Conservation (phyloP, 1,140 invertebrate genomes). For the Pseudachorutes palmiensis region DNA sequence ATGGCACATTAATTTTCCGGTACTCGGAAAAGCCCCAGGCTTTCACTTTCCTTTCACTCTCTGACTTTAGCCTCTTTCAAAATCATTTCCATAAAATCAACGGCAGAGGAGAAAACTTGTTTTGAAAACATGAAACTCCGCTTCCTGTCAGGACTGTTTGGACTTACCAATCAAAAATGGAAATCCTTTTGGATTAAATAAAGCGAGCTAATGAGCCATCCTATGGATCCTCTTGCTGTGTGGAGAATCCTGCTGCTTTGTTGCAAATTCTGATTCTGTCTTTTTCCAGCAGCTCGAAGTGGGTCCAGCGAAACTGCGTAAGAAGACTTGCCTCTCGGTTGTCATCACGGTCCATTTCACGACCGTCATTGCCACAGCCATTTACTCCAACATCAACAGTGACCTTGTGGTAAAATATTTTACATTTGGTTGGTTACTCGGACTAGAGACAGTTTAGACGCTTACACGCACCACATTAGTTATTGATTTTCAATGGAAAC, state of each 20-base stretch:
- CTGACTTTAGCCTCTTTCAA: neutral
- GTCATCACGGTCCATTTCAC: constrained; percentile 53
- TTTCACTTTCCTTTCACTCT: neutral
- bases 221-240: too few species aligned
- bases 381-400: constrained; percentile 48
- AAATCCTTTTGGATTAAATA: too few species aligned
- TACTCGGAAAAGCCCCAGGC: neutral
- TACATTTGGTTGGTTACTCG: neutral
- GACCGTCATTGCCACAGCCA: constrained; percentile 48
- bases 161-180: too few species aligned
- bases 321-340: constrained; percentile 50
- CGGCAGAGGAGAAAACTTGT: too few species aligned
- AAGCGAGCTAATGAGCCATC: too few species aligned
- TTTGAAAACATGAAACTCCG: too few species aligned
- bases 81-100: too few species aligned
- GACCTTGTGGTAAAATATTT: constrained; percentile 43
- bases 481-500: neutral
- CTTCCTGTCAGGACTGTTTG: too few species aligned
- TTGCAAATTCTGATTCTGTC: too few species aligned
- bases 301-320: constrained; percentile 48
- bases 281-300: constrained; percentile 50
- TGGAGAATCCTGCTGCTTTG: too few species aligned
- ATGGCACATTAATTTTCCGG: neutral
- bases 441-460: neutral
- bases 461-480: too few species aligned